phyloP scores from a whole-genome alignment of 1,140 invertebrate species.

The Wiebesia pumilae region DNA sequence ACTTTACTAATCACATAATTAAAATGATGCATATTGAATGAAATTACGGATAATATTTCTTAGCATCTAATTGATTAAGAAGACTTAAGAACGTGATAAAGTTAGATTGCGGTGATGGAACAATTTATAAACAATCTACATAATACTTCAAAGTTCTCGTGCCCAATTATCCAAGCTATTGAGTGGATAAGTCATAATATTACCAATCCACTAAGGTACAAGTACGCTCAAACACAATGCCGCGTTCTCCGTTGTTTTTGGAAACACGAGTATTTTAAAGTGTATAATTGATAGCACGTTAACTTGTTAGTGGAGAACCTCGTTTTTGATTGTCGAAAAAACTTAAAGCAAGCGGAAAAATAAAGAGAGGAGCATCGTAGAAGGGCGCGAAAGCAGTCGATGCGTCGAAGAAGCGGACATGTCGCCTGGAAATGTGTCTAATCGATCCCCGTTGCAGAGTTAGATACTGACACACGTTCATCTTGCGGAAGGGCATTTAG shows the following conservation, averaged over 20 bases:
- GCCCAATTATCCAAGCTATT: too few relatives aligned
- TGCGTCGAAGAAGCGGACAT: too few relatives aligned
- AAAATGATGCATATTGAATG: too few relatives aligned
- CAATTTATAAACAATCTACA: too few relatives aligned
- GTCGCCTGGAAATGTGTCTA: background rate
- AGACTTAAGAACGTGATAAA: too few relatives aligned
- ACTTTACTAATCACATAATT: too few relatives aligned
- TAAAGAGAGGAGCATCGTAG: background rate
- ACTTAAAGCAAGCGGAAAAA: background rate
- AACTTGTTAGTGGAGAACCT: background rate
- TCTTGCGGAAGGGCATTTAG: constrained; percentile 43
- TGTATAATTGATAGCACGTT: background rate
- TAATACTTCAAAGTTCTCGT: too few relatives aligned
- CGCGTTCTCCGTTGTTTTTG: background rate
- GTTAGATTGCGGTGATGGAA: too few relatives aligned
- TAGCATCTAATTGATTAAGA: too few relatives aligned
- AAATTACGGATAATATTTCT: too few relatives aligned
- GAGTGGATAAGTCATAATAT: too few relatives aligned
- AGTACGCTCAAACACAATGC: background rate
- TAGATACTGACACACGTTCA: constrained; percentile 18
- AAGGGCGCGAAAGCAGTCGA: background rate
- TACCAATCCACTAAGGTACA: too few relatives aligned
- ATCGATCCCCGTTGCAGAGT: background rate
- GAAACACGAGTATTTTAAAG: background rate
- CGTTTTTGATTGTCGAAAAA: background rate